phyloP scores from a whole-genome alignment of 2,888 invertebrate species.

The Mythimna vitellina region DNA sequence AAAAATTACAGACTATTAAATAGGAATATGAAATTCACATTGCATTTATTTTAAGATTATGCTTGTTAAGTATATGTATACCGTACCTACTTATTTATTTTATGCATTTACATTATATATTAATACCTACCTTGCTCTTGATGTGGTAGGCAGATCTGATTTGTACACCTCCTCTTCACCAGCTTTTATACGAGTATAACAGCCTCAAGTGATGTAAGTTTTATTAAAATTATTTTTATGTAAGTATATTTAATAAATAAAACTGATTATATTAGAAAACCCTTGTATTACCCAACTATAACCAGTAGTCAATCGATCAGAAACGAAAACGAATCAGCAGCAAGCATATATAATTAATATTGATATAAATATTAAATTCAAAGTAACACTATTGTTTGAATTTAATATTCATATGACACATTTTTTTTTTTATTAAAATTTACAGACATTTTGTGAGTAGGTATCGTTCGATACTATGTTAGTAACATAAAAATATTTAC shows the following conservation, averaged over 20 bases:
- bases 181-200: background rate
- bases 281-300: background rate
- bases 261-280: background rate
- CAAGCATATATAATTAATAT: background rate
- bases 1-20: conserved; percentile 11
- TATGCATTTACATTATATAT: conserved; percentile 17
- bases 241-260: background rate
- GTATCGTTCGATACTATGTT: background rate
- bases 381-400: too few species aligned
- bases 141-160: background rate
- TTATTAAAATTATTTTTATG: conserved; percentile 2
- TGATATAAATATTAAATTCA: background rate
- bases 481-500: background rate
- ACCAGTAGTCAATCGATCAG: background rate
- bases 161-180: background rate
- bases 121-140: background rate
- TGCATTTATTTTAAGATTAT: conserved; percentile 33
- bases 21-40: conserved; percentile 14
- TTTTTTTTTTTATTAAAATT: background rate
- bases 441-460: background rate
- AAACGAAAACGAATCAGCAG: background rate
- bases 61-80: conserved; percentile 2
- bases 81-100: conserved; percentile 11
- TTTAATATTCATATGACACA: too few species aligned
- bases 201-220: background rate